phyloP scores from a whole-genome alignment of 2,888 invertebrate genomes.

The Spisula subtruncata region DNA sequence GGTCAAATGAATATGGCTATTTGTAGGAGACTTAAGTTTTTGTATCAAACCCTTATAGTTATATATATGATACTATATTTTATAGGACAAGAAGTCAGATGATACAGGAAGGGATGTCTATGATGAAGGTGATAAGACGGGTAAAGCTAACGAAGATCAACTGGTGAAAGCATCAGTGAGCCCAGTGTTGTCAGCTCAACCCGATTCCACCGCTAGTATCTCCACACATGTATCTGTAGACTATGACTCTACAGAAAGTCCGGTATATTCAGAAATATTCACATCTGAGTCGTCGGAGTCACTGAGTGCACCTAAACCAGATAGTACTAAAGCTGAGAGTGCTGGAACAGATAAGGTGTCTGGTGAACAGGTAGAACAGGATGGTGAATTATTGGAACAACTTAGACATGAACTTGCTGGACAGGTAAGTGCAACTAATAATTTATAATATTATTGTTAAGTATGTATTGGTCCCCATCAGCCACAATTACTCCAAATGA shows the following conservation, averaged over 20 bases:
- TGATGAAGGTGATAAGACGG: slow-evolving; percentile 43
- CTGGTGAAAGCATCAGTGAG: slow-evolving; percentile 7
- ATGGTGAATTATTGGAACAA: slow-evolving; percentile 52
- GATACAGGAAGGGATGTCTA: slow-evolving; percentile 15
- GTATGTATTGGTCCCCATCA: too few relatives aligned
- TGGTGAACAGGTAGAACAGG: not conserved
- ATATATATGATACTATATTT: not conserved
- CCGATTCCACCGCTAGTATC: not conserved
- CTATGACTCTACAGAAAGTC: not conserved
- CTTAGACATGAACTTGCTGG: slow-evolving; percentile 61
- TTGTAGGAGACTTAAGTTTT: too few relatives aligned
- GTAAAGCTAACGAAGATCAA: slow-evolving; percentile 26
- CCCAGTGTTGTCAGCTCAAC: not conserved
- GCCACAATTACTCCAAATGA: too few relatives aligned
- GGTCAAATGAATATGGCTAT: too few relatives aligned
- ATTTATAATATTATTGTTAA: too few relatives aligned
- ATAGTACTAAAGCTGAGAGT: not conserved
- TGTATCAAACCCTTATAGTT: too few relatives aligned
- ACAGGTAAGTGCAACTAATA: slow-evolving; percentile 41
- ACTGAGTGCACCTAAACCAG: not conserved
- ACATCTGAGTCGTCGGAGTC: not conserved
- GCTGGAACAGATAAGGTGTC: slow-evolving; percentile 19
- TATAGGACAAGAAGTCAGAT: slow-evolving; percentile 32
- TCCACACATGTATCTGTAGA: not conserved
- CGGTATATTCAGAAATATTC: slow-evolving; percentile 13